Evolutionary conservation across 2,888 invertebrate genomes (phyloP).

Genomic region (Lycophotia porphyrea): DNA sequence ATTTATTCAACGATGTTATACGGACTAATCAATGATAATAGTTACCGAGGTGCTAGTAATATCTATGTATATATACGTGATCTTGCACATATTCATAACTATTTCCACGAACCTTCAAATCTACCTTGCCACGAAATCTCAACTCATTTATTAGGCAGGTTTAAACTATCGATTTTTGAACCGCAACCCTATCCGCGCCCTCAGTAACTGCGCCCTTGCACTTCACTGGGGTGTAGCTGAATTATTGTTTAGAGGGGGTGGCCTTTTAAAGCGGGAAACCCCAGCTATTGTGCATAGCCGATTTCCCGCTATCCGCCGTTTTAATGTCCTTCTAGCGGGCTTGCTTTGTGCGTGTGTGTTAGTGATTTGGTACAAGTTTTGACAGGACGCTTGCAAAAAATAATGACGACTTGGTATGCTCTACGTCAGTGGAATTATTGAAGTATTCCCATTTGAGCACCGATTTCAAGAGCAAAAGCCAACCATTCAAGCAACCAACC

Average conservation of each 20-base stretch:
- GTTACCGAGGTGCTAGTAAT: background rate
- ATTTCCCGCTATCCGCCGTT: slow-evolving; percentile 89
- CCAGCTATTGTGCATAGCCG: slow-evolving; percentile 89
- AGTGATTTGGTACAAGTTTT: slow-evolving; percentile 61
- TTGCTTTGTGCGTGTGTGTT: slow-evolving; percentile 70
- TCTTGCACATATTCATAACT: slow-evolving; percentile 1
- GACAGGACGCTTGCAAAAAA: background rate
- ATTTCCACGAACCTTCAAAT: slow-evolving; percentile 12
- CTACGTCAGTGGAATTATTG: background rate
- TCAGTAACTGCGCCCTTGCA: slow-evolving; percentile 89
- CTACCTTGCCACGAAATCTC: slow-evolving; percentile 35
- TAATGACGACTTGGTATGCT: background rate
- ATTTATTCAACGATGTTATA: too few species aligned
- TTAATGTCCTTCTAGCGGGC: slow-evolving; percentile 84
- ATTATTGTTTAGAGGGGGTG: slow-evolving; percentile 89
- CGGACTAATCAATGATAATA: background rate
- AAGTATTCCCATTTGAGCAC: too few species aligned
- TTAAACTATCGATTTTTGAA: slow-evolving; percentile 70
- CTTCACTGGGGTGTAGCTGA: slow-evolving; percentile 90
- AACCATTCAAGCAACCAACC: too few species aligned
- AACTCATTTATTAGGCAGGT: slow-evolving; percentile 62
- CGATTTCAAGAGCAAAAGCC: too few species aligned
- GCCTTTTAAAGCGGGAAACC: slow-evolving; percentile 90
- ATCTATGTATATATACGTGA: too few species aligned
- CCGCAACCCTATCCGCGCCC: slow-evolving; percentile 79